These are phyloP conservation scores for Grammomys dolichurus DNA, from an alignment of 2,113 vertebrate species.

Conservation along the genomic window DNA sequence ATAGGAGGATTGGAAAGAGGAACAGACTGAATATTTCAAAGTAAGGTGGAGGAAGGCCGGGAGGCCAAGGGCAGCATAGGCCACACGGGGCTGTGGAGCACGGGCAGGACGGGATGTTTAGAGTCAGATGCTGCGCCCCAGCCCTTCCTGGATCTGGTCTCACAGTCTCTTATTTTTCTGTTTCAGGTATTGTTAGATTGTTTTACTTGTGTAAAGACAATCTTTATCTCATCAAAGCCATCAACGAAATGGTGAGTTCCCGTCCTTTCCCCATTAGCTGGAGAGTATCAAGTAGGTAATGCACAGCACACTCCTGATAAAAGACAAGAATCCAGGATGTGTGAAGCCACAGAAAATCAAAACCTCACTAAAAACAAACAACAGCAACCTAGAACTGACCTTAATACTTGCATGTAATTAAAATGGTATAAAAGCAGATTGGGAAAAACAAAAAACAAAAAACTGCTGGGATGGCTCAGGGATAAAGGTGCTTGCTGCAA, in stretches of 20 bases:
- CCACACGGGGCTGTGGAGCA: too few relatives aligned
- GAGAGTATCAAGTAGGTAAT: background rate
- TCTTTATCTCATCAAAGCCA: conserved; percentile 87
- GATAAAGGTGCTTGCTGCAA: background rate
- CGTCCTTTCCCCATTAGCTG: background rate
- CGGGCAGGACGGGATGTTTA: rapidly evolving
- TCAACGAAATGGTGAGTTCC: conserved; percentile 91
- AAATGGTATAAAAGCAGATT: too few relatives aligned
- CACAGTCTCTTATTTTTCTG: conserved; percentile 46
- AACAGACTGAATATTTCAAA: background rate
- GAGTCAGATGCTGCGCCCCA: background rate
- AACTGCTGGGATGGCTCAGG: background rate
- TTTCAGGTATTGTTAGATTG: conserved; percentile 90
- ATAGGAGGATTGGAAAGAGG: background rate
- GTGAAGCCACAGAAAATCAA: background rate
- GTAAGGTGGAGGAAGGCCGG: background rate
- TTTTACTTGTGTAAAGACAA: conserved; percentile 86
- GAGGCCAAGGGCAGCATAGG: background rate
- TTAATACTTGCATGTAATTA: too few relatives aligned
- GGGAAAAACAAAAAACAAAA: too few relatives aligned
- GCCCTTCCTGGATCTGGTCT: background rate
- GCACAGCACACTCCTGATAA: background rate
- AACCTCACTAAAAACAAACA: background rate
- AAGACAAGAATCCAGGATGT: background rate
- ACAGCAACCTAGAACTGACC: too few relatives aligned